phyloP scores from a whole-genome alignment of 2,113 vertebrate species.

The Lathamus discolor region DNA sequence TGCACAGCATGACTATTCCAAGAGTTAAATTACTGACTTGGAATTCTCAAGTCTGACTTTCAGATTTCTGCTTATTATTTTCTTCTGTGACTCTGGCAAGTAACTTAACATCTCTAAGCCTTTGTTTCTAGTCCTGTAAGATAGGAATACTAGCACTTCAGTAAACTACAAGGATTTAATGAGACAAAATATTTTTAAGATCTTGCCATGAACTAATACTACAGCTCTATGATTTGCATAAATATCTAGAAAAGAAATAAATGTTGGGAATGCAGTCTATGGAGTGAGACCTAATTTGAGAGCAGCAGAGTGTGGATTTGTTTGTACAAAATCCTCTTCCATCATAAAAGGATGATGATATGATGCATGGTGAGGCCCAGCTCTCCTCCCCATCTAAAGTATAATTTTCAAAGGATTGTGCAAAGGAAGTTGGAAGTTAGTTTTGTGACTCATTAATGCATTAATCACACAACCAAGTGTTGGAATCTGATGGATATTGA shows the following conservation, averaged over 20 bases:
- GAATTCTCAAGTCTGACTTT: neutral
- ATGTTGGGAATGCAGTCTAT: neutral
- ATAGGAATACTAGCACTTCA: neutral
- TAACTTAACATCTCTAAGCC: neutral
- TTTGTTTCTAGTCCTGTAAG: neutral
- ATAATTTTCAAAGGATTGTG: neutral
- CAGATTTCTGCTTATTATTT: neutral
- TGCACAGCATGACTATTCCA: neutral
- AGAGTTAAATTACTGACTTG: neutral
- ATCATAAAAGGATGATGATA: neutral
- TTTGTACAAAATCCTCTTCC: neutral
- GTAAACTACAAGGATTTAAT: neutral
- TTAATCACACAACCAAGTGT: neutral
- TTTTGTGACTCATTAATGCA: neutral
- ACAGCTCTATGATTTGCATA: neutral
- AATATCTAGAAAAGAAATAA: neutral
- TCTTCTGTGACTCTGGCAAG: neutral
- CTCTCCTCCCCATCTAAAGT: neutral
- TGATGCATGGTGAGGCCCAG: neutral
- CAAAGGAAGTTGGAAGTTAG: neutral
- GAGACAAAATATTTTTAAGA: neutral
- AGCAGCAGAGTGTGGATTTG: neutral
- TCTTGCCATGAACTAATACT: neutral
- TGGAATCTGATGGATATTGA: neutral
- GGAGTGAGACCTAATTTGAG: neutral